phyloP scores from a whole-genome alignment of 2,797 vertebrate genomes.

The Cirrhinus mrigala region DNA sequence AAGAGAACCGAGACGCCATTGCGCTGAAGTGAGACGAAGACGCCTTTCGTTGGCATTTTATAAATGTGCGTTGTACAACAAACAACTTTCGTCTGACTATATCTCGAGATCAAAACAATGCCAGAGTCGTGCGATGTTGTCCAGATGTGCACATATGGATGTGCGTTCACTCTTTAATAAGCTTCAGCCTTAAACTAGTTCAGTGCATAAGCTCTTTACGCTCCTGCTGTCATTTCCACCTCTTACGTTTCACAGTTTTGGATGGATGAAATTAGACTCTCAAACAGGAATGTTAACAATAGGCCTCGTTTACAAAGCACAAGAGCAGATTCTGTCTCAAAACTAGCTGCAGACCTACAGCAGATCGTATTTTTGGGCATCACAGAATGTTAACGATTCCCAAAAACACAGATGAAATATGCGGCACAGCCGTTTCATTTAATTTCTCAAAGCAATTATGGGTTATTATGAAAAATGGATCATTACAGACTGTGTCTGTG shows the following conservation, averaged over 20 bases:
- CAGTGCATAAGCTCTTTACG: conserved; percentile 7
- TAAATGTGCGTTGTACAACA: not conserved
- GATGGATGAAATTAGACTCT: not conserved
- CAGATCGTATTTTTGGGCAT: not conserved
- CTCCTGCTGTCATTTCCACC: not conserved
- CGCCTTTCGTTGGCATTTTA: not conserved
- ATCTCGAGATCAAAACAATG: not conserved
- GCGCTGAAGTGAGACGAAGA: not conserved
- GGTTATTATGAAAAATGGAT: not conserved
- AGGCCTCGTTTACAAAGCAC: not conserved
- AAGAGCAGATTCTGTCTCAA: not conserved
- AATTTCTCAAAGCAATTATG: not conserved
- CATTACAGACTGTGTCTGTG: not conserved
- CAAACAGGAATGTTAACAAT: not conserved
- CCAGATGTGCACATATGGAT: not conserved
- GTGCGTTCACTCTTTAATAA: not conserved
- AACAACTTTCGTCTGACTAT: not conserved
- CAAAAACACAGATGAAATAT: not conserved
- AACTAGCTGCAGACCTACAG: not conserved
- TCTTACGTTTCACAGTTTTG: not conserved
- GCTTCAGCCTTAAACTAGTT: conserved; percentile 2
- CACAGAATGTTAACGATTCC: no score
- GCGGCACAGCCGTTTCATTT: not conserved
- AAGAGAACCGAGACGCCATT: not conserved
- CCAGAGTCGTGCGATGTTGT: no score